Conservation (phyloP, 1,140 invertebrate species). For the Acromyrmex echinatior region DNA sequence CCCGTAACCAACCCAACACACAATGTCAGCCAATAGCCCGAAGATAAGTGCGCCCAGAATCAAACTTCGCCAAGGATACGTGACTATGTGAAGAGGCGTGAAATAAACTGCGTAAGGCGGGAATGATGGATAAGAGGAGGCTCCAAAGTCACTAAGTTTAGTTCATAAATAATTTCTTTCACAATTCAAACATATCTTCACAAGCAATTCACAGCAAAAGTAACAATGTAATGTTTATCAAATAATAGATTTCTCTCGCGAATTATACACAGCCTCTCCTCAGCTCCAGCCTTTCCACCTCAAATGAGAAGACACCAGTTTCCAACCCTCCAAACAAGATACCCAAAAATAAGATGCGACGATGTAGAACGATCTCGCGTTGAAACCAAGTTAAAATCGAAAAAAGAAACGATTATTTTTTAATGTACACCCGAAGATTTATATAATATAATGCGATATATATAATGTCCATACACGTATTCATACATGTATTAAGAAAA, state of each 20-base stretch:
- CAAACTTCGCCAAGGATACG: conserved; percentile 72
- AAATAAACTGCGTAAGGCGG: conserved; percentile 41
- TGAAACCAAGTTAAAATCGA: conserved; percentile 32
- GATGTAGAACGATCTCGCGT: conserved; percentile 38
- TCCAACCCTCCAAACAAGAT: conserved; percentile 72
- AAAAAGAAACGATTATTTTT: conserved; percentile 32
- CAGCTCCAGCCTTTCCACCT: conserved; percentile 26
- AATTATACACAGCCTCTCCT: conserved; percentile 22
- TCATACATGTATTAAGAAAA: not conserved
- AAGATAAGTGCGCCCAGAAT: conserved; percentile 80
- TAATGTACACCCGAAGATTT: not conserved
- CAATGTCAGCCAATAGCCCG: conserved; percentile 84
- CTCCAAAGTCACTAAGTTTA: conserved; percentile 3
- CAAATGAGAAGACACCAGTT: conserved; percentile 68
- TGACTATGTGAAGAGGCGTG: conserved; percentile 70
- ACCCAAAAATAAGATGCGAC: conserved; percentile 67
- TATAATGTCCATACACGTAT: conserved; percentile 11
- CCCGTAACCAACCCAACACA: conserved; percentile 86
- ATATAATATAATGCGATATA: conserved; percentile 30
- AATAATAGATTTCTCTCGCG: not conserved
- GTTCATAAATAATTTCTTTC: not conserved
- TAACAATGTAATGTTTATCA: not conserved
- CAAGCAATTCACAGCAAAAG: not conserved
- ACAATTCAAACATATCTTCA: not conserved
- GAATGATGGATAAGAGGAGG: conserved; percentile 47